These are phyloP conservation scores for Hyaena hyaena DNA, from an alignment of 2,113 vertebrate genomes.

Conservation along the genomic window DNA sequence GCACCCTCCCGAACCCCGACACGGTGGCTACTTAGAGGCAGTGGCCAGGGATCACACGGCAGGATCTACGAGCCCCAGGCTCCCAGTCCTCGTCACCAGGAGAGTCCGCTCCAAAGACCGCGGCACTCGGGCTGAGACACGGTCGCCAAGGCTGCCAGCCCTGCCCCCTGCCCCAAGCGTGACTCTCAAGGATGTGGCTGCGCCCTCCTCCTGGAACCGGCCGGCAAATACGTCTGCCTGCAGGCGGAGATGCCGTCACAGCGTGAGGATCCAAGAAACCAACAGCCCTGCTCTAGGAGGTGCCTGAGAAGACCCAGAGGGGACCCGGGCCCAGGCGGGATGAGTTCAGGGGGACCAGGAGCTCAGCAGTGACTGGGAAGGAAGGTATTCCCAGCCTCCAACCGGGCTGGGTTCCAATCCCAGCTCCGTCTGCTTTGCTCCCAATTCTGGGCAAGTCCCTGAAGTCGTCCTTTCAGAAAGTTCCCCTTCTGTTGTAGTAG, in stretches of 20 bases:
- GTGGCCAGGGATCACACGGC: neutral
- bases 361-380: neutral
- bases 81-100: rapidly evolving
- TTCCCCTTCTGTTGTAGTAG: neutral
- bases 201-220: neutral
- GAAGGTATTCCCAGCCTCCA: neutral
- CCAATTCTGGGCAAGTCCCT: neutral
- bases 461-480: neutral
- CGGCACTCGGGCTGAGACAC: neutral
- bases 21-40: neutral
- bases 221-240: too few species aligned
- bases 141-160: neutral
- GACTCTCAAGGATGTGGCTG: rapidly evolving
- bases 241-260: neutral
- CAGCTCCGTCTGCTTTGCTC: neutral
- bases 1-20: neutral
- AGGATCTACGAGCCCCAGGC: neutral
- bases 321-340: neutral
- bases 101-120: neutral
- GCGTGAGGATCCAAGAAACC: neutral
- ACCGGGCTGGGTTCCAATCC: neutral
- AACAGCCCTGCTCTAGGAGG: neutral
- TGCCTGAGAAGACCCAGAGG: neutral
- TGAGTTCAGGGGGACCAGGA: neutral
- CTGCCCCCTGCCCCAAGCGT: rapidly evolving